These are phyloP conservation scores for Malurus elegans DNA, from an alignment of 2,113 vertebrate species.

Conservation along the genomic window DNA sequence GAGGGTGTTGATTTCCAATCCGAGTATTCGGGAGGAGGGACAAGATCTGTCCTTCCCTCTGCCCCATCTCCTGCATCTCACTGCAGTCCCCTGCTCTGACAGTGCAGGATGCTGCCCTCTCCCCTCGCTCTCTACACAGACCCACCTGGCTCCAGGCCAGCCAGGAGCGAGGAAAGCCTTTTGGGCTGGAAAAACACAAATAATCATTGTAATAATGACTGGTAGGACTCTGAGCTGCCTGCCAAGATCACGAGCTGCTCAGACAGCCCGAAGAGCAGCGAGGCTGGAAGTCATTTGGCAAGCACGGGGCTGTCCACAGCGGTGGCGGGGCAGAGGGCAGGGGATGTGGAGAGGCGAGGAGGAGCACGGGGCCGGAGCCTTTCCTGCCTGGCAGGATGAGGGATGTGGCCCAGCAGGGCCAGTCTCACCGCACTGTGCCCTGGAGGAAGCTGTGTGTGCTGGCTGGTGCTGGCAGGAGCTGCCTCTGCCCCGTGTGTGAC, in stretches of 20 bases:
- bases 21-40: neutral
- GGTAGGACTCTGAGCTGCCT: neutral
- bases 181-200: neutral
- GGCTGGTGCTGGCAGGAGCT: neutral
- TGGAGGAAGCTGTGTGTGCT: neutral
- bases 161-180: neutral
- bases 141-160: neutral
- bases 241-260: neutral
- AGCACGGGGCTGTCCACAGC: neutral
- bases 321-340: neutral
- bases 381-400: conserved; percentile 41
- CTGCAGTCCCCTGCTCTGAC: neutral
- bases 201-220: neutral
- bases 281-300: neutral
- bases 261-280: neutral
- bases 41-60: neutral
- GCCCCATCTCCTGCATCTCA: neutral
- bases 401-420: neutral
- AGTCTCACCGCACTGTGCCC: neutral
- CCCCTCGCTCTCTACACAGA: accelerated
- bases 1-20: neutral
- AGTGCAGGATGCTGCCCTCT: neutral
- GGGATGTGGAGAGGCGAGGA: neutral
- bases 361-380: accelerated
- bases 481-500: neutral